A percentile compares a stretch with the other conserved stretches of the same genome.
Evolutionary conservation across 2,888 invertebrate species (phyloP).

Genomic region (Conomelus anceps): DNA sequence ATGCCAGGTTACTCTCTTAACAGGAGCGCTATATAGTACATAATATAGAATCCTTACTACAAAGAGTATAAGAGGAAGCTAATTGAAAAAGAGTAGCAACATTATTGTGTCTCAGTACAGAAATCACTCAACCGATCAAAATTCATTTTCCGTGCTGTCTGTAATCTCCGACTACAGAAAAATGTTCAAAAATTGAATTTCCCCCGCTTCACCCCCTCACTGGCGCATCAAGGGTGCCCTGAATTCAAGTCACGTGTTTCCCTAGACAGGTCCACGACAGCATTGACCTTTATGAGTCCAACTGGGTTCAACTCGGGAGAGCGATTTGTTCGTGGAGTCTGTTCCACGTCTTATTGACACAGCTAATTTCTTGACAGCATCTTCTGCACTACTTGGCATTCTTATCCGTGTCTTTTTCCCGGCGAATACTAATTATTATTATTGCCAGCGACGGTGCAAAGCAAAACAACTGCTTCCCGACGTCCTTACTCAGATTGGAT

Average conservation of each 20-base stretch:
- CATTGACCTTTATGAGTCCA: not conserved
- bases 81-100: too few relatives aligned
- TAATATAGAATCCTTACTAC: too few relatives aligned
- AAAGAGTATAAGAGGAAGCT: too few relatives aligned
- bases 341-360: not conserved
- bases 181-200: not conserved
- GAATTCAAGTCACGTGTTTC: not conserved
- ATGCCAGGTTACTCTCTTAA: too few relatives aligned
- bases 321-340: not conserved
- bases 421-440: not conserved
- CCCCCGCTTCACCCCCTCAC: not conserved
- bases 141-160: not conserved
- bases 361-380: not conserved
- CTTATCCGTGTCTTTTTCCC: not conserved
- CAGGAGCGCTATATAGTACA: too few relatives aligned
- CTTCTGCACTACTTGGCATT: not conserved
- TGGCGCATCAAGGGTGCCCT: not conserved
- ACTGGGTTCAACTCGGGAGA: not conserved
- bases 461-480: not conserved
- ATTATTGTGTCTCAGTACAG: not conserved
- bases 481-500: not conserved
- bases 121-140: not conserved
- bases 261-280: not conserved
- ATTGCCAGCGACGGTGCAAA: not conserved
- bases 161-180: not conserved